Conservation (phyloP, 2,797 vertebrate species). For the Poecile montanus region DNA sequence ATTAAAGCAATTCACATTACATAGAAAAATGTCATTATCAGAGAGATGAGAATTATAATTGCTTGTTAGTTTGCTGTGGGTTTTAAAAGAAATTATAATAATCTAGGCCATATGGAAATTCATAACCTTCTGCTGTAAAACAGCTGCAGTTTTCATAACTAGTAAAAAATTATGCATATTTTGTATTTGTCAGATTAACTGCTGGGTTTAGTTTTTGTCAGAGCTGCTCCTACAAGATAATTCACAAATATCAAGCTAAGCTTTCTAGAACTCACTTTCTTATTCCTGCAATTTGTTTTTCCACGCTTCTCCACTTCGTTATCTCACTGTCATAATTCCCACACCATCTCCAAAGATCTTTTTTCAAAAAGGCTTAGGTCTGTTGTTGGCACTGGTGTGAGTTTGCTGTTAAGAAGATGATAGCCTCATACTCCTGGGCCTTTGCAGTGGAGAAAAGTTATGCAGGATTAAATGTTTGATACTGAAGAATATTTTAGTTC, state of each 20-base stretch:
- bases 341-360: background rate
- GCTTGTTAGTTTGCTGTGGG: constrained; percentile 12
- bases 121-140: constrained; percentile 64
- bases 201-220: constrained; percentile 57
- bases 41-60: background rate
- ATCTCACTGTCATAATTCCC: background rate
- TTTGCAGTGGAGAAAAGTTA: background rate
- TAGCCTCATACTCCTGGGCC: background rate
- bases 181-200: constrained; percentile 69
- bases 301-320: background rate
- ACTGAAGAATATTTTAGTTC: background rate
- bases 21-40: constrained; percentile 16
- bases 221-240: constrained; percentile 21
- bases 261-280: background rate
- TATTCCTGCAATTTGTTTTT: background rate
- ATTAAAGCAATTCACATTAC: constrained; percentile 13
- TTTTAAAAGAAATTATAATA: constrained; percentile 65
- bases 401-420: background rate
- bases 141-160: constrained; percentile 55
- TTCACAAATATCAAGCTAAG: constrained; percentile 38
- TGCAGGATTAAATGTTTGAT: background rate
- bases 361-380: background rate
- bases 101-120: constrained; percentile 66
- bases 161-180: constrained; percentile 58
- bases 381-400: background rate